Evolutionary conservation across 1,140 invertebrate species (phyloP).

Genomic region (Caerostris darwini): DNA sequence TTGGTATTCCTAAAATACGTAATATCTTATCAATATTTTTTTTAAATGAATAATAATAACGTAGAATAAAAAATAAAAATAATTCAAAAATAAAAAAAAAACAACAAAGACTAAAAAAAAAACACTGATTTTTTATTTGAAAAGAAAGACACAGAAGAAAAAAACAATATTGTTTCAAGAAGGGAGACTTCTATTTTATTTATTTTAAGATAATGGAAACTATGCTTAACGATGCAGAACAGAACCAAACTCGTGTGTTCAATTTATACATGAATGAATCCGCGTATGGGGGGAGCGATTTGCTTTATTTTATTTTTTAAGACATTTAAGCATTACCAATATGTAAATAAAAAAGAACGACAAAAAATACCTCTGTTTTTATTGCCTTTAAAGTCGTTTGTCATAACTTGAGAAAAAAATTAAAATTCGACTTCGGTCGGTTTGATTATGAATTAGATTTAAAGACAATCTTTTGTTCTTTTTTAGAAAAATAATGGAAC

Average conservation of each 20-base stretch:
- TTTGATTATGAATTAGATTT: slow-evolving; percentile 1
- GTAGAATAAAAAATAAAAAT: no score
- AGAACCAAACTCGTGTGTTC: not conserved
- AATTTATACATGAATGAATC: not conserved
- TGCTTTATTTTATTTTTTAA: not conserved
- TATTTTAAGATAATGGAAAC: slow-evolving; percentile 14
- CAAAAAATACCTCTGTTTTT: not conserved
- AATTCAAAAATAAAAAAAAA: no score
- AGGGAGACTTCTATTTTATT: not conserved
- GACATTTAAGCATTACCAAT: not conserved
- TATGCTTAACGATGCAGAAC: slow-evolving; percentile 20
- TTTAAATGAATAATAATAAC: no score
- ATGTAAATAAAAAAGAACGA: not conserved
- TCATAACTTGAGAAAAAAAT: not conserved
- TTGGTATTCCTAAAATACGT: no score
- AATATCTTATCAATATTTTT: no score
- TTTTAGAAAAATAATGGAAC: not conserved
- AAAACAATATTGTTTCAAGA: not conserved
- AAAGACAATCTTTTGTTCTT: not conserved
- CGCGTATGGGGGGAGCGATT: not conserved
- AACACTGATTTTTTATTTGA: no score
- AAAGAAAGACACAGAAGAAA: not conserved
- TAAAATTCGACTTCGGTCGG: not conserved
- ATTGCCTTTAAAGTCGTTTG: slow-evolving; percentile 1
- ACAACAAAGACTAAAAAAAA: no score